A percentile compares a stretch with the other conserved stretches of the same genome.
Conservation (phyloP, 1,140 invertebrate genomes). For the Sminthurides bifidus region DNA sequence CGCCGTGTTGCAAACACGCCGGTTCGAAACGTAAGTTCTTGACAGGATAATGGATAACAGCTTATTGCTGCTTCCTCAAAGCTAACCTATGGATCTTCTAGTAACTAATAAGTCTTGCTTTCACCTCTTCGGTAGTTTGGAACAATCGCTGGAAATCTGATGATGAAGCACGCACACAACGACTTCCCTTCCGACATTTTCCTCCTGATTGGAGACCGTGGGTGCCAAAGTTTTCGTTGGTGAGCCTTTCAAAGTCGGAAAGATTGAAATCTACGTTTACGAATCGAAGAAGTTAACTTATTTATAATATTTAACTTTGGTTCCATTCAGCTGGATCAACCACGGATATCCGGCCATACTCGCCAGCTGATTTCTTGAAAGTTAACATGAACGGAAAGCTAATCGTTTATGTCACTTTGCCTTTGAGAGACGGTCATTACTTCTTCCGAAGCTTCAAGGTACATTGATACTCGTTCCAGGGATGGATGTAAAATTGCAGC, state of each 20-base stretch:
- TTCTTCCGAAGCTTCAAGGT: conserved; percentile 28
- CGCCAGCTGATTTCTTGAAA: not conserved
- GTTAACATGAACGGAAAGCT: conserved; percentile 5
- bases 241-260: conserved; percentile 5
- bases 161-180: conserved; percentile 40
- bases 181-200: conserved; percentile 43
- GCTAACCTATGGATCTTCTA: conserved; percentile 39
- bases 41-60: not conserved
- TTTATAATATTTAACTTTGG: no score
- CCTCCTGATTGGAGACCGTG: conserved; percentile 36
- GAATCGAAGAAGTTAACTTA: no score
- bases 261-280: no score
- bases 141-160: conserved; percentile 41
- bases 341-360: not conserved
- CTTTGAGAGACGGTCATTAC: conserved; percentile 25
- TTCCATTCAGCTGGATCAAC: not conserved
- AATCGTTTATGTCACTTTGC: conserved; percentile 29
- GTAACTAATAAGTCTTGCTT: conserved; percentile 42
- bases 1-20: conserved; percentile 58
- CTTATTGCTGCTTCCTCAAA: conserved; percentile 41
- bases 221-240: conserved; percentile 35
- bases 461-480: conserved; percentile 62
- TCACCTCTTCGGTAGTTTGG: conserved; percentile 36
- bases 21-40: conserved; percentile 50
- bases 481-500: conserved; percentile 49